Conservation (phyloP, 2,797 vertebrate species). For the Nyctalus aviator region DNA sequence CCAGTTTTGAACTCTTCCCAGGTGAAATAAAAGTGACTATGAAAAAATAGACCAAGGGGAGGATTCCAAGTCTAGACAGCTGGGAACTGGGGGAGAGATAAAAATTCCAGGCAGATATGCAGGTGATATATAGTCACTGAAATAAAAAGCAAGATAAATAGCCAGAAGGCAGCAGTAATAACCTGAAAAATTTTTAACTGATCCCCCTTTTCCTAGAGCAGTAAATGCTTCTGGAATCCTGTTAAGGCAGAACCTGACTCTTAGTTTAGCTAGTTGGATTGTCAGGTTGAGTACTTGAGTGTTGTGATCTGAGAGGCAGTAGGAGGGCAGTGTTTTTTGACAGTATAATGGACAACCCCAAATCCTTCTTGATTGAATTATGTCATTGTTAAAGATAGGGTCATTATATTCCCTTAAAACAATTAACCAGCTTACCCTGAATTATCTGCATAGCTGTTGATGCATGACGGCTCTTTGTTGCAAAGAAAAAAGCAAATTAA, state of each 20-base stretch:
- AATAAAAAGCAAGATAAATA: constrained; percentile 51
- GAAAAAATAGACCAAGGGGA: not conserved
- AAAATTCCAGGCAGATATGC: constrained; percentile 43
- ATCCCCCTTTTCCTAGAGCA: not conserved
- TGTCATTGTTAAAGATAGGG: constrained; percentile 62
- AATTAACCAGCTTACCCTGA: constrained; percentile 71
- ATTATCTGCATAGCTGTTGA: constrained; percentile 46
- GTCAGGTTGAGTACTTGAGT: constrained; percentile 58
- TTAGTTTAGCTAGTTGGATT: not conserved
- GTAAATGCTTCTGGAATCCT: constrained; percentile 5
- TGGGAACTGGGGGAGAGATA: constrained; percentile 24
- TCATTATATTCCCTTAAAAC: constrained; percentile 65
- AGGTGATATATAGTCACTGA: not conserved
- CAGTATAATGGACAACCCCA: constrained; percentile 58
- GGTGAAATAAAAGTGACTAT: not conserved
- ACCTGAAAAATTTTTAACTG: constrained; percentile 10
- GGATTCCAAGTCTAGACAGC: constrained; percentile 2
- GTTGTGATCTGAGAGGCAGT: constrained; percentile 2
- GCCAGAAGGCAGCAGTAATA: not conserved
- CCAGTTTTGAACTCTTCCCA: constrained; percentile 1
- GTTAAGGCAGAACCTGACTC: not conserved
- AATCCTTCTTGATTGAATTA: constrained; percentile 73
- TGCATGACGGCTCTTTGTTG: constrained; percentile 35
- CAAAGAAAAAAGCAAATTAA: not conserved
- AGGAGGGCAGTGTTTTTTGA: constrained; percentile 70